These are phyloP conservation scores for Andricus quercusramuli DNA, from an alignment of 2,888 invertebrate genomes.

Conservation along the genomic window DNA sequence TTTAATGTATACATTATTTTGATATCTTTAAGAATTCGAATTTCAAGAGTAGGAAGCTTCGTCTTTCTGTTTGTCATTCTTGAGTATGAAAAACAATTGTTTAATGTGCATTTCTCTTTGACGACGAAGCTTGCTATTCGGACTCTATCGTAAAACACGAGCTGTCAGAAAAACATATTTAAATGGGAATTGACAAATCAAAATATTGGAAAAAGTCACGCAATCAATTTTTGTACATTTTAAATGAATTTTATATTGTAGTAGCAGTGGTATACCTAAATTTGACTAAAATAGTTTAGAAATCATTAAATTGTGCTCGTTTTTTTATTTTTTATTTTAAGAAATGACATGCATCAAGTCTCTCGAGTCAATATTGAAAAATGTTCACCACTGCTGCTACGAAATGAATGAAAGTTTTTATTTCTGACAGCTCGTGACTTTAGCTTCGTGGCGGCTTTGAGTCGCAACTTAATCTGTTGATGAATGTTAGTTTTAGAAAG, in stretches of 20 bases:
- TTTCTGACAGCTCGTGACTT: constrained; percentile 39
- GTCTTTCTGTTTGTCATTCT: neutral
- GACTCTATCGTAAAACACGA: neutral
- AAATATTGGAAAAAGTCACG: neutral
- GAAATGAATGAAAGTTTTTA: constrained; percentile 29
- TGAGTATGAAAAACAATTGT: constrained; percentile 40
- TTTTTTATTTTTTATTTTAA: no score
- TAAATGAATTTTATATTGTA: neutral
- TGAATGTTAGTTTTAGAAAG: constrained; percentile 31
- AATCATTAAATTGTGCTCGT: no score
- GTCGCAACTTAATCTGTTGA: constrained; percentile 23
- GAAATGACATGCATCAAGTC: no score
- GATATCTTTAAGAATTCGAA: neutral
- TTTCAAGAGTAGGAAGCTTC: constrained; percentile 4
- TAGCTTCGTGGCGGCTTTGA: constrained; percentile 25
- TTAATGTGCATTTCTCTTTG: constrained; percentile 13
- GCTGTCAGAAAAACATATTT: neutral
- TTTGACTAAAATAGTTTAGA: no score
- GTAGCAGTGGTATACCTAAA: no score
- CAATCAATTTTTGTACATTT: neutral
- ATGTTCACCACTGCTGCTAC: neutral
- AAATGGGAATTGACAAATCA: neutral
- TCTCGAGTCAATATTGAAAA: no score
- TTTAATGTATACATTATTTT: constrained; percentile 42
- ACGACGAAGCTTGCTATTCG: constrained; percentile 8